Evolutionary conservation across 2,113 vertebrate species (phyloP).

Genomic region (Trinectes maculatus): DNA sequence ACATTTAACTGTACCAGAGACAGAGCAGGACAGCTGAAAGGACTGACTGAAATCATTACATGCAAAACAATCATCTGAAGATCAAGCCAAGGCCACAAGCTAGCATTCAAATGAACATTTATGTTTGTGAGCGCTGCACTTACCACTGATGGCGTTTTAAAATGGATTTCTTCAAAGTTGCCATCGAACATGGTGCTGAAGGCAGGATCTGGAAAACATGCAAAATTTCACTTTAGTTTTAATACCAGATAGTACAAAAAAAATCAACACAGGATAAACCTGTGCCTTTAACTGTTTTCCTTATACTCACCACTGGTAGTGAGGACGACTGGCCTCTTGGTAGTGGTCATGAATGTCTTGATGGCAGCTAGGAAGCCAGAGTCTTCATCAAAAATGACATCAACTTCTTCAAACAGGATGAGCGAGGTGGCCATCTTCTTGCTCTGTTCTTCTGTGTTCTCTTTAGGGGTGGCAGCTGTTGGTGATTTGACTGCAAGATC

Average conservation of each 20-base stretch:
- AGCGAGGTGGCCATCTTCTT: constrained; percentile 93
- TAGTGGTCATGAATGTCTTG: constrained; percentile 97
- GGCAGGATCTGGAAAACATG: constrained; percentile 84
- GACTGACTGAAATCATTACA: not conserved
- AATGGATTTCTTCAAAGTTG: constrained; percentile 91
- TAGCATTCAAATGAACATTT: not conserved
- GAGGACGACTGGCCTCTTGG: constrained; percentile 95
- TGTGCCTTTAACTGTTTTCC: not conserved
- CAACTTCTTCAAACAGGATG: constrained; percentile 98
- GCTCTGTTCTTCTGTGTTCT: constrained; percentile 81
- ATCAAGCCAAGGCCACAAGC: not conserved
- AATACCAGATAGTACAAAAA: not conserved
- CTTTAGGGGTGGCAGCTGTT: constrained; percentile 40
- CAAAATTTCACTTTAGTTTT: not conserved
- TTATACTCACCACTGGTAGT: constrained; percentile 92
- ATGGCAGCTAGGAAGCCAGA: constrained; percentile 92
- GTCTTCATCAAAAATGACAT: constrained; percentile 97
- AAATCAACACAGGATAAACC: not conserved
- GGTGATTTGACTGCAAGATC: constrained; percentile 36
- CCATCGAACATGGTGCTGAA: constrained; percentile 94
- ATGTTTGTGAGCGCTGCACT: constrained; percentile 48
- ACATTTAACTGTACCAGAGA: constrained; percentile 80
- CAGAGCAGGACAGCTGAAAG: not conserved
- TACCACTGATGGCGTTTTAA: constrained; percentile 88
- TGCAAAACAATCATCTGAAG: not conserved